phyloP scores from a whole-genome alignment of 2,797 vertebrate genomes.

The Dryobates pubescens region DNA sequence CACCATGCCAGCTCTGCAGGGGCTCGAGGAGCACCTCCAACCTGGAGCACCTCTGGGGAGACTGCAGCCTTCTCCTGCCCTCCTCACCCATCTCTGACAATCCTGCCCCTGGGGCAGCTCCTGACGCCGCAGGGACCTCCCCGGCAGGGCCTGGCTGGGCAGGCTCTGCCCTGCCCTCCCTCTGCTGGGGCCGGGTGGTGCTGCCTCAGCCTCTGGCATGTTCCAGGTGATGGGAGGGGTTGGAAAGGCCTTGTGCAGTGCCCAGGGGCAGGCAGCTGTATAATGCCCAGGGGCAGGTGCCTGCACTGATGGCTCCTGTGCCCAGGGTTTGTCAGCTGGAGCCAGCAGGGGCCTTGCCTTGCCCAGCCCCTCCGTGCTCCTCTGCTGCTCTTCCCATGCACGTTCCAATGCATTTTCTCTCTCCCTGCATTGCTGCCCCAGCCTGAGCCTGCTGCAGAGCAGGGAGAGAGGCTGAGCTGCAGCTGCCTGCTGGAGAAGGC shows the following conservation, averaged over 20 bases:
- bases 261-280: neutral
- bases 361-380: neutral
- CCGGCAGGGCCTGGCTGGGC: neutral
- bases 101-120: neutral
- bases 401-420: neutral
- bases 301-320: fast-evolving
- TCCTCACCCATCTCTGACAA: neutral
- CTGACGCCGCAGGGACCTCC: neutral
- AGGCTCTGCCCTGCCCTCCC: neutral
- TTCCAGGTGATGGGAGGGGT: fast-evolving
- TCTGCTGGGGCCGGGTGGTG: neutral
- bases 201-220: neutral
- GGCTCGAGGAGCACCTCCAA: neutral
- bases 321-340: neutral
- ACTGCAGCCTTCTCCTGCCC: fast-evolving
- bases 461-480: neutral
- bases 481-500: neutral
- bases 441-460: neutral
- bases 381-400: neutral
- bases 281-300: neutral
- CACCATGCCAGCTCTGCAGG: neutral
- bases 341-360: neutral
- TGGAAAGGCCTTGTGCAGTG: neutral
- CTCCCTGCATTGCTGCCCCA: neutral
- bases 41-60: neutral